Evolutionary conservation across 2,113 vertebrate species (phyloP), one percentile per base, ranked within the genome.

Genomic region (Phodopus roborovskii): DNA sequence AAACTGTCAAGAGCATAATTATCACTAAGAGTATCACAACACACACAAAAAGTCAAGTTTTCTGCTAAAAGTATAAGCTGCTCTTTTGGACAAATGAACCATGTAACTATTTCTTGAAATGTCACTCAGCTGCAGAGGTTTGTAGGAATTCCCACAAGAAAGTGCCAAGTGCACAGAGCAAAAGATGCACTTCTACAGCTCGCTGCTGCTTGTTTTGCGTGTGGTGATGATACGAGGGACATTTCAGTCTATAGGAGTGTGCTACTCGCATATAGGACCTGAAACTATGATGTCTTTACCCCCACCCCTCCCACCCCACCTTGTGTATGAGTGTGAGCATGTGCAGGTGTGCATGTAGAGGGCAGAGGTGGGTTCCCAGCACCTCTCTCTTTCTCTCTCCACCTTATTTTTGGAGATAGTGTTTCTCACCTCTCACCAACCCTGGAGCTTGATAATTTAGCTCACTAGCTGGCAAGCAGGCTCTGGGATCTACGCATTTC

Each of bases 111-210:
- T 56, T n/a, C 75, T 66, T 62, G 64, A 36, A 81, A 68, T 36
- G 45, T 66, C 24, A 58, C 7, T 60, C 75, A 64, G 5, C 71
- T 33, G 53, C 26, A 79, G 36, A 17, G 19, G 22, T 62, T 66
- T 5, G 8, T 71, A 33, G 28, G 56, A 71, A 60, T 60, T 66
- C 48, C 56, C 75, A 50, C 8, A 16, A 58, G 86, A 74, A 19
- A 39, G 50, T 30, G 58, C 39, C 39, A 11, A 90, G 36, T 36
- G 48, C 45, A 86, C 0, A 1, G 78, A 56, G 33, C 33, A 70
- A 62, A 13, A 75, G 68, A 4, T 0, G 74, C n/a, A 9, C 0
- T 3, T 3, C 53, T 36, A 4, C 4, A 22, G 45, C 68, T 0
- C n/a, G 28, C 42, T 15, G 0, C 36, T 36, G 17, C 22, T 15